Evolutionary conservation across 2,888 invertebrate species (phyloP).

Genomic region (Mechanitis messenoides): DNA sequence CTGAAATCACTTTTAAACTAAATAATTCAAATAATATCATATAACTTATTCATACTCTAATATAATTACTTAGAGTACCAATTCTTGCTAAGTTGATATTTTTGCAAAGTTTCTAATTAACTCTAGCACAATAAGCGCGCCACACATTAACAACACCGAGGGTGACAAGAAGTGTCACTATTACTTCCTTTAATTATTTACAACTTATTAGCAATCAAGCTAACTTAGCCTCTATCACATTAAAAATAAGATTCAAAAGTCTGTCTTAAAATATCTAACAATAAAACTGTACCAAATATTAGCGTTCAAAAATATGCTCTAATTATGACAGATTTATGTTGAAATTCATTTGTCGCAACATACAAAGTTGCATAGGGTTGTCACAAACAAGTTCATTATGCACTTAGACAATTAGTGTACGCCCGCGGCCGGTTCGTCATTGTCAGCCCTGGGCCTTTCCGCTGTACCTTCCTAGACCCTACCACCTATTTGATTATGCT

Average conservation of each 20-base stretch:
- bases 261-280: conserved; percentile 9
- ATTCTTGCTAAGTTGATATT: conserved; percentile 31
- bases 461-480: conserved; percentile 45
- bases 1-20: no score
- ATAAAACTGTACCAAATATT: conserved; percentile 14
- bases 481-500: conserved; percentile 44
- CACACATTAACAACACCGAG: conserved; percentile 50
- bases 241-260: conserved; percentile 27
- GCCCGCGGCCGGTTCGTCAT: conserved; percentile 50
- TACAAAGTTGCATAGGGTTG: conserved; percentile 53
- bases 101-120: conserved; percentile 57
- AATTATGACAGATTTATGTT: conserved; percentile 34
- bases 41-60: conserved; percentile 11
- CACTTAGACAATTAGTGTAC: conserved; percentile 75
- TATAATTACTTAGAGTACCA: conserved; percentile 32
- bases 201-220: conserved; percentile 22
- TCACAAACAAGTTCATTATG: conserved; percentile 70
- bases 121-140: conserved; percentile 52
- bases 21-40: conserved; percentile 10
- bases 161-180: conserved; percentile 53
- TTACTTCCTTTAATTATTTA: conserved; percentile 40
- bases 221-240: conserved; percentile 33
- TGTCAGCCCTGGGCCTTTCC: conserved; percentile 61
- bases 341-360: conserved; percentile 26
- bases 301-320: conserved; percentile 38